phyloP scores from a whole-genome alignment of 2,888 invertebrate genomes.

The Platerodrilus igneus region DNA sequence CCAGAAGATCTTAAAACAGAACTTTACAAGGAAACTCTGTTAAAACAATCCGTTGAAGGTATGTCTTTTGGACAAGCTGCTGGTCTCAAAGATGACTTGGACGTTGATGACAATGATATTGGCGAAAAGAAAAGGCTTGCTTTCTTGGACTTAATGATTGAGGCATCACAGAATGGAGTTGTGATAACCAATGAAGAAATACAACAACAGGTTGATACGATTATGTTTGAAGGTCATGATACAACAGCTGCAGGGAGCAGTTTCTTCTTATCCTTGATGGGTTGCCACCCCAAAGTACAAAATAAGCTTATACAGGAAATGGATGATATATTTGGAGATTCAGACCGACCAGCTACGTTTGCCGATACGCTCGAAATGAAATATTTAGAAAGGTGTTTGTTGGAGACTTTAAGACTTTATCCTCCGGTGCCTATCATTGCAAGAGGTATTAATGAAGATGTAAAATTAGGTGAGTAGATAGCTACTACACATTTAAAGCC shows the following conservation, averaged over 20 bases:
- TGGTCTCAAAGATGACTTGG: constrained; percentile 66
- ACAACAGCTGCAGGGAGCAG: constrained; percentile 83
- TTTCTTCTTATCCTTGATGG: constrained; percentile 79
- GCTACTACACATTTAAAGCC: too few relatives aligned
- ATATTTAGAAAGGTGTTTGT: constrained; percentile 71
- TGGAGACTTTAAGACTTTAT: constrained; percentile 72
- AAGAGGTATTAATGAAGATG: constrained; percentile 63
- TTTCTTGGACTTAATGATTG: constrained; percentile 83
- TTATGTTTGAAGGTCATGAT: constrained; percentile 86
- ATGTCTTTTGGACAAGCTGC: constrained; percentile 57
- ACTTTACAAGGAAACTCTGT: constrained; percentile 43
- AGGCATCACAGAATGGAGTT: constrained; percentile 72
- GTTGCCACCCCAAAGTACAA: constrained; percentile 75
- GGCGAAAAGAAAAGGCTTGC: constrained; percentile 80
- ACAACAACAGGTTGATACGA: constrained; percentile 81
- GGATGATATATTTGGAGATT: constrained; percentile 71
- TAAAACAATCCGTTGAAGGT: constrained; percentile 47
- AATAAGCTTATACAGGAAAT: constrained; percentile 67
- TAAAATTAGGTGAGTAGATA: constrained; percentile 60
- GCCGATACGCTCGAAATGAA: constrained; percentile 76
- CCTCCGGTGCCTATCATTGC: constrained; percentile 78
- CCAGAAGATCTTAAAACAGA: too few relatives aligned
- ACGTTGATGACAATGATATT: constrained; percentile 76
- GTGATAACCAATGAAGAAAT: constrained; percentile 73
- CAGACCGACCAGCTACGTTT: constrained; percentile 70